Evolutionary conservation across 1,140 invertebrate species (phyloP).

Genomic region (Kradibia gibbosae): DNA sequence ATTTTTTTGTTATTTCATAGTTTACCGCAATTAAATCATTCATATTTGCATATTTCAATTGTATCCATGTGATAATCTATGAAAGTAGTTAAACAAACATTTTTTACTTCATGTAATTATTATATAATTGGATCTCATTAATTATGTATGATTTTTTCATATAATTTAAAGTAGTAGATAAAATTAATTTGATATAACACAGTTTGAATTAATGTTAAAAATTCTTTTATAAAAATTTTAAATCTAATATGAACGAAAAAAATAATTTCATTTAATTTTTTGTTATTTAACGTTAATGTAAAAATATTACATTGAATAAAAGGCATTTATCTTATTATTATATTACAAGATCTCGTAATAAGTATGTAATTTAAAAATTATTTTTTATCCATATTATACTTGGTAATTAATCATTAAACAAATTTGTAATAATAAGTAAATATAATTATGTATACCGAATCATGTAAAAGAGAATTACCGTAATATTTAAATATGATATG

Average conservation of each 20-base stretch:
- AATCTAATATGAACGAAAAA: conserved; percentile 16
- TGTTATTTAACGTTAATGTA: conserved; percentile 34
- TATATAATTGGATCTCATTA: background rate
- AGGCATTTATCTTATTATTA: conserved; percentile 26
- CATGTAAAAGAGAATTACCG: conserved; percentile 21
- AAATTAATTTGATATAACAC: background rate
- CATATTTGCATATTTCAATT: background rate
- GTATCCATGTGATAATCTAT: background rate
- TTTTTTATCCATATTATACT: conserved; percentile 38
- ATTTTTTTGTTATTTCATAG: conserved; percentile 26
- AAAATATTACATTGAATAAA: conserved; percentile 32
- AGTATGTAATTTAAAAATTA: conserved; percentile 41
- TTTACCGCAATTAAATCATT: background rate
- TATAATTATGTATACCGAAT: conserved; percentile 27
- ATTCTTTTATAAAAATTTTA: conserved; percentile 6
- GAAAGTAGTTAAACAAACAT: conserved; percentile 15
- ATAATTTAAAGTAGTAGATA: conserved; percentile 5
- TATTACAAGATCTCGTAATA: conserved; percentile 28
- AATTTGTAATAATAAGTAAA: conserved; percentile 16
- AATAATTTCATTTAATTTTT: conserved; percentile 20
- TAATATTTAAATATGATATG: conserved; percentile 31
- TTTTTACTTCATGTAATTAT: conserved; percentile 22
- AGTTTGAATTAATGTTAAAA: background rate
- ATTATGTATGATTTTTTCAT: background rate
- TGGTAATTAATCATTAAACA: conserved; percentile 32